Evolutionary conservation across 2,888 invertebrate genomes (phyloP).

Genomic region (Mythimna lalbum): DNA sequence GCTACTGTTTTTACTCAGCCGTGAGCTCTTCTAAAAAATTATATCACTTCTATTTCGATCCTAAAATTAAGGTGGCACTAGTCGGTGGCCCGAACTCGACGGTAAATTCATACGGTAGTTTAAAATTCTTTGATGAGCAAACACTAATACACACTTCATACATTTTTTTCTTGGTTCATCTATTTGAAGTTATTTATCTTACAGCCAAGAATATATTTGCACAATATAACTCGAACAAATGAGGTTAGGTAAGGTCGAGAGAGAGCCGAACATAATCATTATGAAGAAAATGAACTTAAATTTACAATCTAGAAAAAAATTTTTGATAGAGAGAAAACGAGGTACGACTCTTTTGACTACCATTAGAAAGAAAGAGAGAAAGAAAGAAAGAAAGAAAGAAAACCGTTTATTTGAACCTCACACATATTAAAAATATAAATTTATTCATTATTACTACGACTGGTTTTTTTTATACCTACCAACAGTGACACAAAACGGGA

Average conservation of each 20-base stretch:
- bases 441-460: not conserved
- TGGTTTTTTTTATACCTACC: not conserved
- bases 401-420: too few relatives aligned
- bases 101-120: too few relatives aligned
- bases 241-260: not conserved
- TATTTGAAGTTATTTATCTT: not conserved
- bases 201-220: not conserved
- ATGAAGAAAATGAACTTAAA: not conserved
- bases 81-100: too few relatives aligned
- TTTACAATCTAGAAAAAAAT: not conserved
- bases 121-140: too few relatives aligned
- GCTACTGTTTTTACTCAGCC: too few relatives aligned
- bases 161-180: not conserved
- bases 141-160: not conserved
- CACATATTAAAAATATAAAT: too few relatives aligned
- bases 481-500: not conserved
- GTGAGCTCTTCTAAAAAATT: too few relatives aligned
- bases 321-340: not conserved
- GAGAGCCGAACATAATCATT: not conserved
- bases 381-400: too few relatives aligned
- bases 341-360: not conserved
- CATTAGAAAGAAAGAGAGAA: too few relatives aligned
- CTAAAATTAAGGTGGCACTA: too few relatives aligned
- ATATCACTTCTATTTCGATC: too few relatives aligned
- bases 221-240: not conserved